A percentile compares a stretch with the other conserved stretches of the same genome.
Conservation (phyloP, 2,888 invertebrate genomes). For the Neelides folsomi region DNA sequence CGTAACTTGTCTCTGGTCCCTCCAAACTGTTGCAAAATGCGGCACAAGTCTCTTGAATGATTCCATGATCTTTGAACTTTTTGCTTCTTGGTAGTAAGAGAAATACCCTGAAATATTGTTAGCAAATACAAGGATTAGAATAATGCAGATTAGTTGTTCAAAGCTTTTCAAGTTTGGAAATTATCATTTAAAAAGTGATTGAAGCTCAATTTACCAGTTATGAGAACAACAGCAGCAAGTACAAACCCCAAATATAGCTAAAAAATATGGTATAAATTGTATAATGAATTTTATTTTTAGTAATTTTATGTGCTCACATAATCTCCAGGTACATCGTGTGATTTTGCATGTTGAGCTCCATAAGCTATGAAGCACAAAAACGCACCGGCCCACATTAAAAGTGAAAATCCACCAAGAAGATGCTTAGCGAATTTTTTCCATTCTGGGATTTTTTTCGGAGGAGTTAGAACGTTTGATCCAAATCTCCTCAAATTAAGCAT, state of each 20-base stretch:
- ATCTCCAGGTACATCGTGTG: conserved; percentile 40
- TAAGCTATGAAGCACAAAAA: conserved; percentile 41
- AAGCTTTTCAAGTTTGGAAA: no score
- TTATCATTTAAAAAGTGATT: no score
- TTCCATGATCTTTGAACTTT: conserved; percentile 48
- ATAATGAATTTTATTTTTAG: no score
- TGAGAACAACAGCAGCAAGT: neutral
- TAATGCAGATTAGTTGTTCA: no score
- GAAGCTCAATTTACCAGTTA: no score
- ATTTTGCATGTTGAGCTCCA: conserved; percentile 36
- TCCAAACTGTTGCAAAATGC: no score
- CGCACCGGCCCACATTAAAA: conserved; percentile 41
- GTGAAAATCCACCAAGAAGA: conserved; percentile 43
- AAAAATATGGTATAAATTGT: no score
- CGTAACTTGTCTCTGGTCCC: conserved; percentile 38
- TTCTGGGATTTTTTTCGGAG: conserved; percentile 42
- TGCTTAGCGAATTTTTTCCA: conserved; percentile 44
- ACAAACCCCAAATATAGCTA: no score
- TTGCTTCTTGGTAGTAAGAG: conserved; percentile 58
- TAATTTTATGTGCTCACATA: conserved; percentile 37
- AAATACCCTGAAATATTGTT: conserved; percentile 58
- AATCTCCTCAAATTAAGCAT: conserved; percentile 36
- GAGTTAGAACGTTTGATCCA: conserved; percentile 41
- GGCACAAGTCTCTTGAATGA: conserved; percentile 43
- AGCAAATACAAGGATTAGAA: conserved; percentile 45